A percentile compares a stretch with the other conserved stretches of the same genome.
These are phyloP conservation scores for Turritopsis dohrnii DNA, from an alignment of 30 jellyfish, hydroid and myxozoan species.

Conservation along the genomic window DNA sequence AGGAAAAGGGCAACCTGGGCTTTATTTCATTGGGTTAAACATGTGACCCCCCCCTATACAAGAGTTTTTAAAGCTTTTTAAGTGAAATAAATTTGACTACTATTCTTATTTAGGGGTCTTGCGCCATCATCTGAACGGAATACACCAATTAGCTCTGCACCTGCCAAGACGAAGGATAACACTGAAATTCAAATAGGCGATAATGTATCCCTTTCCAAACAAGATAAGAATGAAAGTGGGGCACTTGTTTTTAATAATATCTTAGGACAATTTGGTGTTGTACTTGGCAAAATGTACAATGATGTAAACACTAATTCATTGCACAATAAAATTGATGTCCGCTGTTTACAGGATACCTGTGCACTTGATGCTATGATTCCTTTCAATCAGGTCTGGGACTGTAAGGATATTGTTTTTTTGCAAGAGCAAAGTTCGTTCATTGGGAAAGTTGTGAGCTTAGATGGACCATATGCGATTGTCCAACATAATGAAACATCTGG, in stretches of 20 bases:
- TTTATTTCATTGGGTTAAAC: too few species aligned
- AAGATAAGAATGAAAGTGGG: constrained; percentile 60
- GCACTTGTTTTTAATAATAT: constrained; percentile 53
- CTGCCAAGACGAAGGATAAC: constrained; percentile 14
- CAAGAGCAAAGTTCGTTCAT: constrained; percentile 23
- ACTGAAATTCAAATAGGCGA: constrained; percentile 55
- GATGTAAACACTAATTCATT: background rate
- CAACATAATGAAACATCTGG: background rate
- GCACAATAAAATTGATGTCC: background rate
- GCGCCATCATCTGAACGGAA: constrained; percentile 55
- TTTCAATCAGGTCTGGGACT: constrained; percentile 23
- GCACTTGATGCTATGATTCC: background rate
- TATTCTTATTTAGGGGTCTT: constrained; percentile 64
- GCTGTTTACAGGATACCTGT: background rate
- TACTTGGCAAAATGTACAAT: background rate
- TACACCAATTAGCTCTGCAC: constrained; percentile 10
- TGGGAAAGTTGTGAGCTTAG: constrained; percentile 38
- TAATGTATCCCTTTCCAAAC: constrained; percentile 55
- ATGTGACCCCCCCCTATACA: too few species aligned
- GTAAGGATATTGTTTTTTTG: constrained; percentile 22
- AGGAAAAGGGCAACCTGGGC: too few species aligned
- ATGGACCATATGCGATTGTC: constrained; percentile 46
- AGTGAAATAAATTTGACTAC: background rate
- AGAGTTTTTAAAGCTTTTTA: too few species aligned
- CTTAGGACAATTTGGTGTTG: constrained; percentile 30